Conservation (phyloP, 2,113 vertebrate species). For the Theristicus caerulescens region DNA sequence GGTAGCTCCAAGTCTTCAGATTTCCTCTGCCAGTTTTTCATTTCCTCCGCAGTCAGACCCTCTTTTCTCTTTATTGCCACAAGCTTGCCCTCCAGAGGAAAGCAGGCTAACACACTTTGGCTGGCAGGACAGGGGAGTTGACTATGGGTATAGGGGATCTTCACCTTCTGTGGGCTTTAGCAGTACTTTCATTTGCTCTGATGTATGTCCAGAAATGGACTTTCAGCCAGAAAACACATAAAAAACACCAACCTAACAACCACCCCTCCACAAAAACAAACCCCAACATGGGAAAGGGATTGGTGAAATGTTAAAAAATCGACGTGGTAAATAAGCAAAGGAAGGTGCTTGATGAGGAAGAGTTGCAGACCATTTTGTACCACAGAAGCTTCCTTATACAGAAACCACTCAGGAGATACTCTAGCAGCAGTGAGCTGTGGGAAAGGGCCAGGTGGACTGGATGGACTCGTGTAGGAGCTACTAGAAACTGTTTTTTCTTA, state of each 20-base stretch:
- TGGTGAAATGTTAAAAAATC: not conserved
- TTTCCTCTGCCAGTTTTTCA: not conserved
- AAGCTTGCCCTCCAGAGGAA: not conserved
- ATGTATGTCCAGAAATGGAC: not conserved
- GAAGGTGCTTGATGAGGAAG: not conserved
- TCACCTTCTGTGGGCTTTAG: not conserved
- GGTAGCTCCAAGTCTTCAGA: not conserved
- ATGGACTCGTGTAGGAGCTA: not conserved
- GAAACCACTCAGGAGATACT: not conserved
- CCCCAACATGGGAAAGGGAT: not conserved
- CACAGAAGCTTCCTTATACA: not conserved
- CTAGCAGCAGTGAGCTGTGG: not conserved
- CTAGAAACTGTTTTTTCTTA: not conserved
- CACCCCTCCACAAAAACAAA: not conserved
- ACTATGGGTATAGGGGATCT: not conserved
- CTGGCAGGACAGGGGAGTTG: not conserved
- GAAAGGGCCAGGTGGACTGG: not conserved
- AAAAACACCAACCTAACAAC: fast-evolving
- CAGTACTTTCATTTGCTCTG: not conserved
- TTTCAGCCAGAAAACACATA: not conserved
- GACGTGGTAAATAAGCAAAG: not conserved
- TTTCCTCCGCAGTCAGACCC: not conserved
- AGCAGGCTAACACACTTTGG: not conserved
- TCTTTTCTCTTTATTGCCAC: not conserved
- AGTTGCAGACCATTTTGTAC: not conserved